These are phyloP conservation scores for Sigmodon hispidus DNA, from an alignment of 2,113 vertebrate species.

Conservation along the genomic window DNA sequence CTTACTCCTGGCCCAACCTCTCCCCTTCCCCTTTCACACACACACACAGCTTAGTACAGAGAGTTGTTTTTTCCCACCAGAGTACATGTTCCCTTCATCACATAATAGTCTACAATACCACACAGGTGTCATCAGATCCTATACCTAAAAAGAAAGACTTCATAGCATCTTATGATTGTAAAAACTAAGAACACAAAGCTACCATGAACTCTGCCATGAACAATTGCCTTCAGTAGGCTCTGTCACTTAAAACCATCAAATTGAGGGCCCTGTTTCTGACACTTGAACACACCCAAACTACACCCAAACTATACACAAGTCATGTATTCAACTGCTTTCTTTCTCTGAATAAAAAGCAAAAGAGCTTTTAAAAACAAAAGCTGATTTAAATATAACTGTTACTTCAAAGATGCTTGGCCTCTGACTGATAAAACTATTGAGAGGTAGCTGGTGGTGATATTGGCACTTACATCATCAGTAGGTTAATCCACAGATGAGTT, in stretches of 20 bases:
- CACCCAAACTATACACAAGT: neutral
- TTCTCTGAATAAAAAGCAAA: neutral
- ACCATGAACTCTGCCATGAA: neutral
- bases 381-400: neutral
- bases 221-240: neutral
- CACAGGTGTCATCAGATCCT: neutral
- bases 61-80: neutral
- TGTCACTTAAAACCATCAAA: neutral
- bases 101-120: neutral
- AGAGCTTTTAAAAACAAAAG: neutral
- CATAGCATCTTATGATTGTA: neutral
- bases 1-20: fast-evolving
- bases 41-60: neutral
- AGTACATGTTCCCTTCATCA: neutral
- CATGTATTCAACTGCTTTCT: neutral
- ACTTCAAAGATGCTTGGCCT: neutral
- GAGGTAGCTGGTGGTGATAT: neutral
- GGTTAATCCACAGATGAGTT: neutral
- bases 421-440: neutral
- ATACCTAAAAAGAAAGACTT: neutral
- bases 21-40: neutral
- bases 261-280: neutral
- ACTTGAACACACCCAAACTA: neutral
- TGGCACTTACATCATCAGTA: neutral
- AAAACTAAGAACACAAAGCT: neutral